Percentiles rank a stretch among this genome's conserved stretches.
Conservation (phyloP, 92 coral and sea anemone species). For the Porites cylindrica region DNA sequence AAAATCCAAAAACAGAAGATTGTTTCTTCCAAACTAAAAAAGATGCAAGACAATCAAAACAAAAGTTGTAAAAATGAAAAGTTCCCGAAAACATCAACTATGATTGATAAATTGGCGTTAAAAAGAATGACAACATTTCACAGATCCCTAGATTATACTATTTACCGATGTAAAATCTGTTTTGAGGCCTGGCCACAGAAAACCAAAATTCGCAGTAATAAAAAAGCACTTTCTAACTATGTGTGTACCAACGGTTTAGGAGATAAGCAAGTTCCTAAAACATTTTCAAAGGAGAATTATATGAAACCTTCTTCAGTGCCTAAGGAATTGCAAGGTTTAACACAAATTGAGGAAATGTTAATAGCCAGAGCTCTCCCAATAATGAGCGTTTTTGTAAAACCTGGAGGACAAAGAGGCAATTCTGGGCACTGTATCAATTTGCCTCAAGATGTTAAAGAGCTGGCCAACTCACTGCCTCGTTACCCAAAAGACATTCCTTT, state of each 20-base stretch:
- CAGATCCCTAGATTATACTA: too few species aligned
- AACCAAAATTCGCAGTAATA: too few species aligned
- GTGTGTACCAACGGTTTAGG: conserved; percentile 59
- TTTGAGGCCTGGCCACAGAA: too few species aligned
- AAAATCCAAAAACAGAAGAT: too few species aligned
- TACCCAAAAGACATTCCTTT: conserved; percentile 67
- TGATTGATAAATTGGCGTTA: too few species aligned
- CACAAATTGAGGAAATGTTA: conserved; percentile 51
- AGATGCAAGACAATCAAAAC: too few species aligned
- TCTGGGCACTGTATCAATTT: conserved; percentile 70
- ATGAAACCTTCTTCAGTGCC: conserved; percentile 74
- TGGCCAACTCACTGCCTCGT: conserved; percentile 57
- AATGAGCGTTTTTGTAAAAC: conserved; percentile 61
- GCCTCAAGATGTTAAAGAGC: conserved; percentile 71
- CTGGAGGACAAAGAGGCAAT: conserved; percentile 73
- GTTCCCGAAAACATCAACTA: too few species aligned
- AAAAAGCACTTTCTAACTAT: neutral
- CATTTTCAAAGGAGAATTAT: conserved; percentile 51
- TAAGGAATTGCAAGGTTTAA: conserved; percentile 55
- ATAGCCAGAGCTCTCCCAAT: conserved; percentile 62
- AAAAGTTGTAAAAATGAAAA: too few species aligned
- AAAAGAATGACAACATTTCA: too few species aligned
- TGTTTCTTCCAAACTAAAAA: too few species aligned
- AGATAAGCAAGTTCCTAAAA: conserved; percentile 66
- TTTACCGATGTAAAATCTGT: too few species aligned